A percentile compares a stretch with the other conserved stretches of the same genome.
phyloP scores from a whole-genome alignment of 2,113 vertebrate genomes.

The Tringa solitaria region DNA sequence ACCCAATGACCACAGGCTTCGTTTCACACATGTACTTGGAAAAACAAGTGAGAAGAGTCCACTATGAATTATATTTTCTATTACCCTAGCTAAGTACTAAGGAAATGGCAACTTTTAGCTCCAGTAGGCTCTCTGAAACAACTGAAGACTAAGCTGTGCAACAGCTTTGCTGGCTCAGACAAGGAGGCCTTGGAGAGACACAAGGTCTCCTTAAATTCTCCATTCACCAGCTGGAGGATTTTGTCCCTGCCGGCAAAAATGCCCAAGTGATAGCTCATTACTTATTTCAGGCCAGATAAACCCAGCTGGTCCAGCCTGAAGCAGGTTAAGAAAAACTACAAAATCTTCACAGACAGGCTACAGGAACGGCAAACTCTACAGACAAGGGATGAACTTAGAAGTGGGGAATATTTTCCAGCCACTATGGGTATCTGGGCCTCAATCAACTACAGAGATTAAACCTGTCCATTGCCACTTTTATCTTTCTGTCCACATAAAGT shows the following conservation, averaged over 20 bases:
- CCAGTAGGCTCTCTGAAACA: neutral
- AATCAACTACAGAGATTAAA: neutral
- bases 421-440: neutral
- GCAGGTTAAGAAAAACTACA: neutral
- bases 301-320: neutral
- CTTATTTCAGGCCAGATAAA: neutral
- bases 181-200: neutral
- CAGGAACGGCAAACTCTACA: neutral
- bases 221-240: neutral
- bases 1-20: neutral
- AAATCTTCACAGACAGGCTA: neutral
- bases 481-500: neutral
- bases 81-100: neutral
- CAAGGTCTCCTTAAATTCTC: neutral
- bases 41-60: neutral
- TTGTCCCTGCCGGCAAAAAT: neutral
- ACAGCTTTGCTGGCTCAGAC: conserved; percentile 5
- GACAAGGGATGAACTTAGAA: neutral
- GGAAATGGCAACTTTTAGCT: neutral
- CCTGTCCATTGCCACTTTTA: neutral
- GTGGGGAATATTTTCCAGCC: neutral
- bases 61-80: neutral
- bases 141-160: neutral
- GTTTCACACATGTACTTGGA: neutral
- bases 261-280: neutral